Evolutionary conservation across 1,140 invertebrate species (phyloP).

Genomic region (Macrobrachium nipponense): DNA sequence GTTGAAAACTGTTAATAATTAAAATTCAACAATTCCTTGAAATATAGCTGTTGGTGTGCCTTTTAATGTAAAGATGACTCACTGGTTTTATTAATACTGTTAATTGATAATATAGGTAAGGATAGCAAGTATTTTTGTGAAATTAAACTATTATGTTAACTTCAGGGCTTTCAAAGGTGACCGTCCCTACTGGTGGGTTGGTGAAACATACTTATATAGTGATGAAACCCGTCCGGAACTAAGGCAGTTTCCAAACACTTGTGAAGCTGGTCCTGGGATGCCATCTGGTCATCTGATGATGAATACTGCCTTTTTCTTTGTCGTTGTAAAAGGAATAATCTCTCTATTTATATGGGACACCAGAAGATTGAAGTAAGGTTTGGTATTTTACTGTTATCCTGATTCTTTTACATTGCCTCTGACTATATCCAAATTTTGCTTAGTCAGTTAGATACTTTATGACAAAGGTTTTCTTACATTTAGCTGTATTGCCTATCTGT

Average conservation of each 20-base stretch:
- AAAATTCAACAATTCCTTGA: no score
- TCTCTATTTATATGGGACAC: slow-evolving; percentile 49
- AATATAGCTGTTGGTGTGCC: no score
- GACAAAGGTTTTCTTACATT: no score
- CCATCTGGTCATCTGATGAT: slow-evolving; percentile 77
- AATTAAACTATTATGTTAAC: slow-evolving; percentile 20
- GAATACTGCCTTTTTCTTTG: slow-evolving; percentile 72
- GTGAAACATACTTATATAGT: slow-evolving; percentile 69
- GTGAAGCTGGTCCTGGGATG: slow-evolving; percentile 76
- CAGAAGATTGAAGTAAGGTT: slow-evolving; percentile 15
- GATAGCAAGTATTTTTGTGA: neutral
- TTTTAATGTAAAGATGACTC: no score
- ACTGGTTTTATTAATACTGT: no score
- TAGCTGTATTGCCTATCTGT: no score
- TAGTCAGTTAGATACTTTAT: neutral
- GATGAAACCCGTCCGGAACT: slow-evolving; percentile 67
- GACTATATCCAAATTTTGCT: neutral
- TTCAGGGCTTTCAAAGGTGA: slow-evolving; percentile 75
- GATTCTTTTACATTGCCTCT: no score
- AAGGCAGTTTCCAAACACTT: slow-evolving; percentile 73
- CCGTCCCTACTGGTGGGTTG: slow-evolving; percentile 78
- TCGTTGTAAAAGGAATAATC: slow-evolving; percentile 67
- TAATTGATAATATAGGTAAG: neutral
- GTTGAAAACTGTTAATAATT: no score
- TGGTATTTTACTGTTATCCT: neutral